Percentiles rank a stretch among this genome's conserved stretches.
Conservation (phyloP, 2,888 invertebrate species). For the Eilema griseolum region DNA sequence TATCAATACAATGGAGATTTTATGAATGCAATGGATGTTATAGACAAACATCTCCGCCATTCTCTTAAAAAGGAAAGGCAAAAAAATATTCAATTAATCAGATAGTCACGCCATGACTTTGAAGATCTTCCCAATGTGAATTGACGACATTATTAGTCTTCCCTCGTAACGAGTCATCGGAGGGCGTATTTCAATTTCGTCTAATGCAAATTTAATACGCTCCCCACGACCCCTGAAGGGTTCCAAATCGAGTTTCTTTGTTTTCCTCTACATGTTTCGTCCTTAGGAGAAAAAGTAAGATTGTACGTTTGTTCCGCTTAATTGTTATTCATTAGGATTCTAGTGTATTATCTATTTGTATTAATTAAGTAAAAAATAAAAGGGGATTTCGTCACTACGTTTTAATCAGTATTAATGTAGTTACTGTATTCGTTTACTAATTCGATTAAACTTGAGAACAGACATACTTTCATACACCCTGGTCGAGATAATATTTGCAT, state of each 20-base stretch:
- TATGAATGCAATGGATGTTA: slow-evolving; percentile 49
- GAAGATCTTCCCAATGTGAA: slow-evolving; percentile 75
- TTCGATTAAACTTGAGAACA: slow-evolving; percentile 38
- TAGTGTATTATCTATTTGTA: slow-evolving; percentile 76
- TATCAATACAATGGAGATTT: slow-evolving; percentile 39
- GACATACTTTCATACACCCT: too few species aligned
- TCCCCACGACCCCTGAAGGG: slow-evolving; percentile 75
- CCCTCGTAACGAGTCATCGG: slow-evolving; percentile 81
- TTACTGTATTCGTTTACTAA: slow-evolving; percentile 45
- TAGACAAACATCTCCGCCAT: slow-evolving; percentile 59
- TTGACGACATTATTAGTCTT: slow-evolving; percentile 84
- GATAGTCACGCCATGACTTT: slow-evolving; percentile 82
- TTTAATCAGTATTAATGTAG: slow-evolving; percentile 56
- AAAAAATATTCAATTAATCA: slow-evolving; percentile 86
- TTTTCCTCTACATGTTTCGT: slow-evolving; percentile 65
- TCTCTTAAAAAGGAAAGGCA: slow-evolving; percentile 57
- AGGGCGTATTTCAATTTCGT: slow-evolving; percentile 85
- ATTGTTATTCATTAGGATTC: slow-evolving; percentile 73
- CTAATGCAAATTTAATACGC: slow-evolving; percentile 87
- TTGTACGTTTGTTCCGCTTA: slow-evolving; percentile 55
- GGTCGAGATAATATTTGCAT: too few species aligned
- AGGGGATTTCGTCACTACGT: slow-evolving; percentile 46
- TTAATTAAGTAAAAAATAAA: slow-evolving; percentile 77
- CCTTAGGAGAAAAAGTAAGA: slow-evolving; percentile 48
- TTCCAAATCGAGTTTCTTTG: slow-evolving; percentile 80